Evolutionary conservation across 2,888 invertebrate genomes (phyloP).

Genomic region (Ellobium chinense): DNA sequence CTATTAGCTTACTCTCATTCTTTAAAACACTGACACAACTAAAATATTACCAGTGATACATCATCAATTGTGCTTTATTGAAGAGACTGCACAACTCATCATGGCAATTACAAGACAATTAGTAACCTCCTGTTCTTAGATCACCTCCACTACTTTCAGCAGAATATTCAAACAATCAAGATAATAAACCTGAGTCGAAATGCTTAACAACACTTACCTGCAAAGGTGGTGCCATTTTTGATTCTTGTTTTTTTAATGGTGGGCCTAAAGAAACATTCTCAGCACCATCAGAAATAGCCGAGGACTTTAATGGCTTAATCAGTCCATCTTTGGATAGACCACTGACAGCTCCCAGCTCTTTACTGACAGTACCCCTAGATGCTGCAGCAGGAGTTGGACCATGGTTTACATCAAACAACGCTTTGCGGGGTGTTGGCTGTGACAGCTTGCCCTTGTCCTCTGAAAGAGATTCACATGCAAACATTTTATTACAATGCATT

Average conservation of each 20-base stretch:
- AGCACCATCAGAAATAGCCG: not conserved
- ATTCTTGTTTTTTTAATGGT: not conserved
- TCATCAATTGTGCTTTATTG: too few relatives aligned
- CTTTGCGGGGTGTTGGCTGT: slow-evolving; percentile 56
- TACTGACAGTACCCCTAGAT: not conserved
- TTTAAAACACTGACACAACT: too few relatives aligned
- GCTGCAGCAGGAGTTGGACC: not conserved
- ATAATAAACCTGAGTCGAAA: not conserved
- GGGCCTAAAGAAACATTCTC: slow-evolving; percentile 8
- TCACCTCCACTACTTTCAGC: too few relatives aligned
- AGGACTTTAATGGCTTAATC: not conserved
- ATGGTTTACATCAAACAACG: slow-evolving; percentile 58
- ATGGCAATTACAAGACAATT: too few relatives aligned
- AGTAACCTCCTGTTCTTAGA: too few relatives aligned
- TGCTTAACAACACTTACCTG: not conserved
- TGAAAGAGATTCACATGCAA: too few relatives aligned
- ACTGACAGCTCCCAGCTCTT: not conserved
- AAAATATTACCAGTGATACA: too few relatives aligned
- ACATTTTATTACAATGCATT: too few relatives aligned
- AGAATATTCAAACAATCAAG: not conserved
- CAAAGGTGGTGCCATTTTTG: not conserved
- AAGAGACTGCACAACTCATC: too few relatives aligned
- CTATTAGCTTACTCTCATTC: too few relatives aligned
- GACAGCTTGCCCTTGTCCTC: slow-evolving; percentile 37
- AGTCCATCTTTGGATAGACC: not conserved